phyloP scores from a whole-genome alignment of 1,140 invertebrate genomes.

The Trissolcus basalis region DNA sequence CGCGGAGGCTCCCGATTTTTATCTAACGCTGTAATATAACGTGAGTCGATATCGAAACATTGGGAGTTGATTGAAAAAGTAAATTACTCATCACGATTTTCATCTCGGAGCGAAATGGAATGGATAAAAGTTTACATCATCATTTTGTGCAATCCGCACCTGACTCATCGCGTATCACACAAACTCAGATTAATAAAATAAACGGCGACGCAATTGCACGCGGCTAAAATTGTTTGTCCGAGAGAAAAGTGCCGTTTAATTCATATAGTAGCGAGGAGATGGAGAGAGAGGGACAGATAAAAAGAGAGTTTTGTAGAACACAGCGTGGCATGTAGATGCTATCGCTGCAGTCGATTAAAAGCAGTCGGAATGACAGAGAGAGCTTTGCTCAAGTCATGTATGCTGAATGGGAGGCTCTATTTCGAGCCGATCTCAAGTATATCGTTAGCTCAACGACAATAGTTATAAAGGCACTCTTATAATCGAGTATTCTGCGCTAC shows the following conservation, averaged over 20 bases:
- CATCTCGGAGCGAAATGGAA: too few species aligned
- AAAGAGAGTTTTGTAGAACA: conserved; percentile 50
- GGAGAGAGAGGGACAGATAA: neutral
- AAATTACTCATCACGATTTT: too few species aligned
- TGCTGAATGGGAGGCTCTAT: conserved; percentile 48
- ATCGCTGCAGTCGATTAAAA: conserved; percentile 52
- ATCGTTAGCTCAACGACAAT: conserved; percentile 59
- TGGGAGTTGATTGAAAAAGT: too few species aligned
- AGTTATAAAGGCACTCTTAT: conserved; percentile 57
- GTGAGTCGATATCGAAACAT: conserved; percentile 21
- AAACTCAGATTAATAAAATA: too few species aligned
- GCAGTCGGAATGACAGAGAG: conserved; percentile 59
- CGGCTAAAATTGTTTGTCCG: too few species aligned
- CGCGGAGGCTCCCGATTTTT: conserved; percentile 14
- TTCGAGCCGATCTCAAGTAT: conserved; percentile 53
- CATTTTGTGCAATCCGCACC: too few species aligned
- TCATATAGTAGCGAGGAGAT: conserved; percentile 12
- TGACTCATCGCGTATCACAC: too few species aligned
- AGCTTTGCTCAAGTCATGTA: conserved; percentile 55
- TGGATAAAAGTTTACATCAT: too few species aligned
- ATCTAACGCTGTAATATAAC: conserved; percentile 26
- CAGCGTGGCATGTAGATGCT: conserved; percentile 46
- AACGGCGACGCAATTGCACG: too few species aligned
- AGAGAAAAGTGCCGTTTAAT: conserved; percentile 13
- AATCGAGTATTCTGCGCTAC: conserved; percentile 54